Evolutionary conservation across 2,888 invertebrate genomes (phyloP).

Genomic region (Lasioglossum pauxillum): DNA sequence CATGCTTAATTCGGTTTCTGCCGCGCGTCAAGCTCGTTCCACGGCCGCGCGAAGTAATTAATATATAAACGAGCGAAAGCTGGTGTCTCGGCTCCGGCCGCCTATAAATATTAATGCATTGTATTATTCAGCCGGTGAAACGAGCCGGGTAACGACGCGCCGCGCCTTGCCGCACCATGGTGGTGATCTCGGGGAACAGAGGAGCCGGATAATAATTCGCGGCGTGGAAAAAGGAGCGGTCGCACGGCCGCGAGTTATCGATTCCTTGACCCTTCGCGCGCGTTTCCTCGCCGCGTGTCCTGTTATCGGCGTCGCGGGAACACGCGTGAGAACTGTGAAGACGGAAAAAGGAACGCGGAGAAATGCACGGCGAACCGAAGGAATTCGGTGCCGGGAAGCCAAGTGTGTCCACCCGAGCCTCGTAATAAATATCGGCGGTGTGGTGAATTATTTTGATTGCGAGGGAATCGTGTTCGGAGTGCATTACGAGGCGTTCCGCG

Average conservation of each 20-base stretch:
- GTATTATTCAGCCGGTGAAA: conserved; percentile 70
- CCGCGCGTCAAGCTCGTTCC: conserved; percentile 19
- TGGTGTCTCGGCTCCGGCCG: conserved; percentile 52
- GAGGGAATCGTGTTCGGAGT: conserved; percentile 1
- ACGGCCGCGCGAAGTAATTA: conserved; percentile 75
- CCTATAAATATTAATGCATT: conserved; percentile 79
- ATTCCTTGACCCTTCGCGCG: conserved; percentile 14
- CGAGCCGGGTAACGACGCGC: conserved; percentile 66
- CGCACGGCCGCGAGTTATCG: conserved; percentile 16
- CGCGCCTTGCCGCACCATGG: conserved; percentile 2
- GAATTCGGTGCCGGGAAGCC: not conserved
- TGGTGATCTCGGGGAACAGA: conserved; percentile 59
- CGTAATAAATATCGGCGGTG: not conserved
- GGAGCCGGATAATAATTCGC: conserved; percentile 42
- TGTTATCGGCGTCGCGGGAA: conserved; percentile 4
- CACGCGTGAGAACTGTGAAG: not conserved
- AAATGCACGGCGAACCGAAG: not conserved
- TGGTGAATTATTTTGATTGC: conserved; percentile 12
- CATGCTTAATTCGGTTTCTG: conserved; percentile 21
- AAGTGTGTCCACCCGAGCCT: not conserved
- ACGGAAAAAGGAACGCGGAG: not conserved
- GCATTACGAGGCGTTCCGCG: not conserved
- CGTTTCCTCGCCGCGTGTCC: not conserved
- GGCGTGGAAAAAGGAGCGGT: conserved; percentile 6
- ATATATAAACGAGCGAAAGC: conserved; percentile 78